A percentile compares a stretch with the other conserved stretches of the same genome.
phyloP scores from a whole-genome alignment of 2,888 invertebrate genomes.

The Pyrochroa serraticornis region DNA sequence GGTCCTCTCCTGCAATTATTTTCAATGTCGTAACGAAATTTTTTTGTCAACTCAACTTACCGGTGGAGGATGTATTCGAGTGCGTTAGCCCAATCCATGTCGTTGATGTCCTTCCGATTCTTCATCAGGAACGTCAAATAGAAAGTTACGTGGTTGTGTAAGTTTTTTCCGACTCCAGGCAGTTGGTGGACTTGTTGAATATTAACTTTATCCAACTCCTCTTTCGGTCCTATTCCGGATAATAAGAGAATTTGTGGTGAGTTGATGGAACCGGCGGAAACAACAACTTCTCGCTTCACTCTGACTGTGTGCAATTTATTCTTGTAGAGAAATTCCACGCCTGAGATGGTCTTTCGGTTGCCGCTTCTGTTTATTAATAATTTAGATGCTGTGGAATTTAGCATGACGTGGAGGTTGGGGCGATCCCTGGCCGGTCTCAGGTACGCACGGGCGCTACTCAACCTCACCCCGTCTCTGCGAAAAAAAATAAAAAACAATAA shows the following conservation, averaged over 20 bases:
- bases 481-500: slow-evolving; percentile 23
- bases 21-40: neutral
- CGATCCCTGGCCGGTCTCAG: slow-evolving; percentile 65
- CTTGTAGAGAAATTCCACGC: slow-evolving; percentile 66
- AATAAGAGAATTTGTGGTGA: slow-evolving; percentile 70
- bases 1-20: slow-evolving; percentile 60
- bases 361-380: slow-evolving; percentile 60
- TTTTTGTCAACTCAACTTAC: slow-evolving; percentile 1
- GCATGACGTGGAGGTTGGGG: slow-evolving; percentile 65
- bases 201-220: slow-evolving; percentile 64
- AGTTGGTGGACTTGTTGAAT: slow-evolving; percentile 67
- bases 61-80: slow-evolving; percentile 66
- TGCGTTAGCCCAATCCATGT: slow-evolving; percentile 67
- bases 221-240: slow-evolving; percentile 71
- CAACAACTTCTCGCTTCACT: slow-evolving; percentile 64
- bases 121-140: slow-evolving; percentile 63
- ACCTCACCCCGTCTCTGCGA: slow-evolving; percentile 65
- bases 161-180: slow-evolving; percentile 72
- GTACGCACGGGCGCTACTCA: slow-evolving; percentile 67
- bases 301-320: slow-evolving; percentile 58
- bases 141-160: slow-evolving; percentile 73
- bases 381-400: slow-evolving; percentile 67
- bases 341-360: slow-evolving; percentile 61
- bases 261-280: slow-evolving; percentile 70
- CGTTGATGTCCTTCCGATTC: slow-evolving; percentile 61